Percentiles rank a stretch among this genome's conserved stretches.
phyloP scores from a whole-genome alignment of 2,888 invertebrate species.

The Leptinotarsa rubiginosa region DNA sequence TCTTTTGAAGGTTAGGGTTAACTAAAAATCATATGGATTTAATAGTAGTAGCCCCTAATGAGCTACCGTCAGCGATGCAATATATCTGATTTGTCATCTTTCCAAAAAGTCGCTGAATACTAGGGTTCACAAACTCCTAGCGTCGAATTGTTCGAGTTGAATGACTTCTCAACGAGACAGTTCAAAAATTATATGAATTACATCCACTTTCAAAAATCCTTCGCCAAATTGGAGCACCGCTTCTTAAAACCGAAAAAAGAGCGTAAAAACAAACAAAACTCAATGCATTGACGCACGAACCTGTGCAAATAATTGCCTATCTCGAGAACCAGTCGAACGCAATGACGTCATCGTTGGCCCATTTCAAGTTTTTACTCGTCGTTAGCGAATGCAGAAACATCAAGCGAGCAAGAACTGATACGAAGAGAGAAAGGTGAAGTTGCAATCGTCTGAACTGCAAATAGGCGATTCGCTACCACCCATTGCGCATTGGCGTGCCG shows the following conservation, averaged over 20 bases:
- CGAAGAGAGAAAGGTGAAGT: neutral
- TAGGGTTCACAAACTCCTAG: too few species aligned
- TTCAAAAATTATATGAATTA: too few species aligned
- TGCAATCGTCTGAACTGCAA: neutral
- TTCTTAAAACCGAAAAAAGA: neutral
- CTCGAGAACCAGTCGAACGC: slow-evolving; percentile 15
- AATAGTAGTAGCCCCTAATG: too few species aligned
- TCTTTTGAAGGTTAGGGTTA: too few species aligned
- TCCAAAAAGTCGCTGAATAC: too few species aligned
- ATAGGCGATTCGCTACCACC: too few species aligned
- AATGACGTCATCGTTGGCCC: slow-evolving; percentile 25
- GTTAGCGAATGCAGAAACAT: slow-evolving; percentile 14
- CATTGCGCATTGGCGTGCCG: too few species aligned
- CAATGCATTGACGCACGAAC: slow-evolving; percentile 23
- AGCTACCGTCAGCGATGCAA: too few species aligned
- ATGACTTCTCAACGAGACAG: too few species aligned
- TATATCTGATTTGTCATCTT: too few species aligned
- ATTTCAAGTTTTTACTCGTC: slow-evolving; percentile 20
- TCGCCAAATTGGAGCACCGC: neutral
- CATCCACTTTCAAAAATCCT: neutral
- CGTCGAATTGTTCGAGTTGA: too few species aligned
- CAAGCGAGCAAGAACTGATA: neutral
- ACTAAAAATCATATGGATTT: too few species aligned
- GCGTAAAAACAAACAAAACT: slow-evolving; percentile 2
- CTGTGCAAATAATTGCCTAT: neutral